Evolutionary conservation across 1,140 invertebrate species (phyloP).

Genomic region (Pseudobourletiella spinata): DNA sequence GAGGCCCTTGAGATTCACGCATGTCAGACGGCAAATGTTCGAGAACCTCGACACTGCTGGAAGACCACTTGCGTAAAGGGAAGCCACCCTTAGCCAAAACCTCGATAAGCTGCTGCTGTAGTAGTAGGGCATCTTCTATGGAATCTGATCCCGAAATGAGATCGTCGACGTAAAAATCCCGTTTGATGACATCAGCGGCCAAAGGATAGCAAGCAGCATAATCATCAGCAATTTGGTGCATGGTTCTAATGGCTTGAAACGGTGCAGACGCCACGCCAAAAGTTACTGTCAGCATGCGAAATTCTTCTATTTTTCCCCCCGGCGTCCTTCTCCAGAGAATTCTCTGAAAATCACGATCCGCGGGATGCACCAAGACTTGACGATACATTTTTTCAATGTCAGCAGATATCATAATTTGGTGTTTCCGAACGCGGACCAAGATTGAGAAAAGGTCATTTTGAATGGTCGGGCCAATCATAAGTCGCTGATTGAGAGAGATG

Average conservation of each 20-base stretch:
- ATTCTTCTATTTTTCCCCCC: constrained; percentile 30
- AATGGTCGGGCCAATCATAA: constrained; percentile 38
- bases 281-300: constrained; percentile 39
- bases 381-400: constrained; percentile 39
- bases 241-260: constrained; percentile 37
- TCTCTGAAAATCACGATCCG: constrained; percentile 7
- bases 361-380: constrained; percentile 5
- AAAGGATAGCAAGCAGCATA: constrained; percentile 15
- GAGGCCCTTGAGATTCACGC: neutral
- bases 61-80: constrained; percentile 38
- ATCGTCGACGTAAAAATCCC: constrained; percentile 42
- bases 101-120: constrained; percentile 35
- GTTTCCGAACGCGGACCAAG: constrained; percentile 41
- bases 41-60: constrained; percentile 31
- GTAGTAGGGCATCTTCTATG: constrained; percentile 36
- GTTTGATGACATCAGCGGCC: constrained; percentile 8
- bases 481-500: constrained; percentile 17
- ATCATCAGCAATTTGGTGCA: constrained; percentile 32
- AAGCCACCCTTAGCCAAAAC: constrained; percentile 35
- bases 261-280: constrained; percentile 39
- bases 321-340: constrained; percentile 34
- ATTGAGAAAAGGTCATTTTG: constrained; percentile 40
- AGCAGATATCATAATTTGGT: constrained; percentile 38
- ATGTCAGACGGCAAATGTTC: constrained; percentile 7
- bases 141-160: constrained; percentile 38